A percentile compares a stretch with the other conserved stretches of the same genome.
These are phyloP conservation scores for Limnephilus lunatus DNA, from an alignment of 2,888 invertebrate genomes.

Conservation along the genomic window DNA sequence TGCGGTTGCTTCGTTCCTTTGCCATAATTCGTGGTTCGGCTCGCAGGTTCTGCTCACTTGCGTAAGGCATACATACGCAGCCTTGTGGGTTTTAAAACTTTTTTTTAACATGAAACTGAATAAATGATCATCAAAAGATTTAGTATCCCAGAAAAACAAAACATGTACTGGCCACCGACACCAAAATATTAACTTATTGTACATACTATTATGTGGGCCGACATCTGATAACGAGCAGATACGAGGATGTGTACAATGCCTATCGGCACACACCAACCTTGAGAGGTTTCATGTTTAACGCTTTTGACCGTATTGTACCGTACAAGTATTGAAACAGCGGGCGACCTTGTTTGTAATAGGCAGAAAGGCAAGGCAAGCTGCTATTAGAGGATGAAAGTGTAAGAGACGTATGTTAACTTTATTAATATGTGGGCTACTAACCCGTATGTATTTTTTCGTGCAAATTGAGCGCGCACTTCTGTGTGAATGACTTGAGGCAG, in stretches of 20 bases:
- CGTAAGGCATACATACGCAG: too few relatives aligned
- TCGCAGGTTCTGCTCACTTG: too few relatives aligned
- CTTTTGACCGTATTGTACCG: background rate
- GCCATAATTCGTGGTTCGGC: too few relatives aligned
- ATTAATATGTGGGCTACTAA: slow-evolving; percentile 79
- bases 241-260: background rate
- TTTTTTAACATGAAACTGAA: too few relatives aligned
- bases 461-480: slow-evolving; percentile 81
- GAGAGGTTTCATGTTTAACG: too few relatives aligned
- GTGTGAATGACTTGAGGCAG: slow-evolving; percentile 81
- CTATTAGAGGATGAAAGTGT: slow-evolving; percentile 50
- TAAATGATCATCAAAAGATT: too few relatives aligned
- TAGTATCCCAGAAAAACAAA: background rate
- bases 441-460: slow-evolving; percentile 81
- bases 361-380: slow-evolving; percentile 64
- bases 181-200: background rate
- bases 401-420: slow-evolving; percentile 59
- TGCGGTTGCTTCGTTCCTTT: too few relatives aligned
- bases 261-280: background rate
- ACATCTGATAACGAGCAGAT: background rate
- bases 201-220: background rate
- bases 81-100: too few relatives aligned
- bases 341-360: slow-evolving; percentile 24
- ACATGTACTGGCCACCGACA: background rate
- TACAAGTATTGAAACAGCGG: slow-evolving; percentile 36